Conservation (phyloP, 2,888 invertebrate species). For the Neria commutata region DNA sequence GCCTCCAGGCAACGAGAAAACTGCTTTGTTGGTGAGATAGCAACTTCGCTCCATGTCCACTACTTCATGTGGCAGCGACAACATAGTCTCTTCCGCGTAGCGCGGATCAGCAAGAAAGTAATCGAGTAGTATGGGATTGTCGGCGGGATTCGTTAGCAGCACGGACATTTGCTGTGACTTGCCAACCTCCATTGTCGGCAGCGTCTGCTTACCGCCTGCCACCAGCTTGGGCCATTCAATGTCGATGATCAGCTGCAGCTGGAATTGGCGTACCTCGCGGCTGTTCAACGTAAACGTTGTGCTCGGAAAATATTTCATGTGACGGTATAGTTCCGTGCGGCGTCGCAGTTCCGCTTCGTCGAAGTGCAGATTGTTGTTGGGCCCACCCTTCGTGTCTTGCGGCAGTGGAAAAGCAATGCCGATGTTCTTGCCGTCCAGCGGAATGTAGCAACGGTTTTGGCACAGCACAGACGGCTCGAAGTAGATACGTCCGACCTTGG, state of each 20-base stretch:
- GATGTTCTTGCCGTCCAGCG: slow-evolving; percentile 19
- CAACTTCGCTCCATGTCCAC: slow-evolving; percentile 54
- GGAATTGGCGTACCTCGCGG: slow-evolving; percentile 53
- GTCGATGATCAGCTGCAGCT: slow-evolving; percentile 57
- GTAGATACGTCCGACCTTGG: slow-evolving; percentile 67
- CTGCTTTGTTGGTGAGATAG: slow-evolving; percentile 54
- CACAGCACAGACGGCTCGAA: slow-evolving; percentile 79
- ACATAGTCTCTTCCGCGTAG: slow-evolving; percentile 46
- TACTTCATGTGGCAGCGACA: slow-evolving; percentile 58
- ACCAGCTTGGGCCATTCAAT: slow-evolving; percentile 61
- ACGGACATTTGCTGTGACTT: slow-evolving; percentile 54
- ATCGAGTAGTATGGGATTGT: slow-evolving; percentile 51
- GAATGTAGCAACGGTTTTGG: slow-evolving; percentile 58
- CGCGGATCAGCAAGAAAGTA: slow-evolving; percentile 54
- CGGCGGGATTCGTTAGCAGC: slow-evolving; percentile 55
- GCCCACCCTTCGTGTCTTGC: slow-evolving; percentile 14
- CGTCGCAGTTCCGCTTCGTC: slow-evolving; percentile 54
- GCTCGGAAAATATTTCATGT: slow-evolving; percentile 53
- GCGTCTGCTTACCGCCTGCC: slow-evolving; percentile 45
- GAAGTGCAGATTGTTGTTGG: slow-evolving; percentile 49
- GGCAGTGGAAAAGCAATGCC: slow-evolving; percentile 29
- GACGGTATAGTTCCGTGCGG: slow-evolving; percentile 56
- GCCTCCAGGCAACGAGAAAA: slow-evolving; percentile 50
- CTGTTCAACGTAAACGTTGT: slow-evolving; percentile 58
- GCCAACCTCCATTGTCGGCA: slow-evolving; percentile 56